phyloP scores from a whole-genome alignment of 2,113 vertebrate genomes.

The Nothoprocta perdicaria region DNA sequence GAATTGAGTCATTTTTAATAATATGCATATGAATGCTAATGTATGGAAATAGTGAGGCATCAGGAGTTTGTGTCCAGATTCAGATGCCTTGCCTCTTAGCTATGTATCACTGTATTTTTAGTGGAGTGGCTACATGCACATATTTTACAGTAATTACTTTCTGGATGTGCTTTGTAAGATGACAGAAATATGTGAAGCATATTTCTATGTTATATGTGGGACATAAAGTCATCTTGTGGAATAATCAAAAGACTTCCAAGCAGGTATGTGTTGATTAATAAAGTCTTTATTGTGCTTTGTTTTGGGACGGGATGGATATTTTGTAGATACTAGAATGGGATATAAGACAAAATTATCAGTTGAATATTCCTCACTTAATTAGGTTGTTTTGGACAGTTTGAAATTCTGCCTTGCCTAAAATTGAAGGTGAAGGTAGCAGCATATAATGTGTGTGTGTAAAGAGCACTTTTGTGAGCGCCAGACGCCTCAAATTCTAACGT shows the following conservation, averaged over 20 bases:
- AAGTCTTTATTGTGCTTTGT: conserved; percentile 71
- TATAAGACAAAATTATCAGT: conserved; percentile 49
- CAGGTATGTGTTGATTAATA: conserved; percentile 75
- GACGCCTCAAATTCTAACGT: conserved; percentile 40
- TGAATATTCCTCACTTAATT: neutral
- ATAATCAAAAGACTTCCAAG: conserved; percentile 74
- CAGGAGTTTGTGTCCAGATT: conserved; percentile 58
- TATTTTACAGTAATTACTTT: conserved; percentile 81
- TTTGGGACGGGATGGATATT: conserved; percentile 41
- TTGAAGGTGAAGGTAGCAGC: neutral
- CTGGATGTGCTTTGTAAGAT: conserved; percentile 73
- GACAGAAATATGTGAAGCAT: conserved; percentile 77
- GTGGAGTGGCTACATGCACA: conserved; percentile 63
- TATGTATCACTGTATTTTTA: conserved; percentile 70
- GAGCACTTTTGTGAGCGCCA: neutral
- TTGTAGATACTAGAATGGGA: conserved; percentile 59
- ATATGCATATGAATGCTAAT: conserved; percentile 70
- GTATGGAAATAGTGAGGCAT: conserved; percentile 59
- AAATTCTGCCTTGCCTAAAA: neutral
- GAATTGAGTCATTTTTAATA: conserved; percentile 66
- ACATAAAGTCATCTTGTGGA: conserved; percentile 76
- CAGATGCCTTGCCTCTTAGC: conserved; percentile 32
- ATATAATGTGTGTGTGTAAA: neutral
- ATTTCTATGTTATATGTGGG: conserved; percentile 69
- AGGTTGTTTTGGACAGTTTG: neutral